A percentile compares a stretch with the other conserved stretches of the same genome.
Evolutionary conservation across 1,140 invertebrate species (phyloP).

Genomic region (Leptinotarsa defecta): DNA sequence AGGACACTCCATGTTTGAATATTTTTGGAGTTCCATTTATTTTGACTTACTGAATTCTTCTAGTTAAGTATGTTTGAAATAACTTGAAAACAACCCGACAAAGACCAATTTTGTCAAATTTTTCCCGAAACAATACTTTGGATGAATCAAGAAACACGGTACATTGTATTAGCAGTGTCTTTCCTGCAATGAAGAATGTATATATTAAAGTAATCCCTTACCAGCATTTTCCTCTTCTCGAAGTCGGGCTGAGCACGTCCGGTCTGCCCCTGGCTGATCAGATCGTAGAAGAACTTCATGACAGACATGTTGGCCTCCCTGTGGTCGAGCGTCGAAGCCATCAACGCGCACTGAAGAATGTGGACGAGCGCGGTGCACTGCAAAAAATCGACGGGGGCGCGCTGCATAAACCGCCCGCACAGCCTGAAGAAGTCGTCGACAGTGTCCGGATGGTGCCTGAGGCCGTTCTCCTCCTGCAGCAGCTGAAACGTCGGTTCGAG

Average conservation of each 20-base stretch:
- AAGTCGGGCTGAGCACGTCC: conserved; percentile 55
- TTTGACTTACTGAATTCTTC: too few species aligned
- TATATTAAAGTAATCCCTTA: conserved; percentile 48
- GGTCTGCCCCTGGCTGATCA: conserved; percentile 70
- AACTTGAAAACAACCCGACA: too few species aligned
- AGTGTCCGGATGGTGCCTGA: conserved; percentile 93
- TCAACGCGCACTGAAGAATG: conserved; percentile 81
- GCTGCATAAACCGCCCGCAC: conserved; percentile 79
- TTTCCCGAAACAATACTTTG: too few species aligned
- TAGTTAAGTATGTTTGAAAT: too few species aligned
- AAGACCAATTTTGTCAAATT: too few species aligned
- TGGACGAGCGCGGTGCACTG: conserved; percentile 71
- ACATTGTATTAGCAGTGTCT: too few species aligned
- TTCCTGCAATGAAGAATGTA: too few species aligned
- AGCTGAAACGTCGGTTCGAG: conserved; percentile 83
- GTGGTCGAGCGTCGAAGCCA: conserved; percentile 86
- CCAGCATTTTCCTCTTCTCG: conserved; percentile 59
- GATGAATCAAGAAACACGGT: too few species aligned
- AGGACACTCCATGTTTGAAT: too few species aligned
- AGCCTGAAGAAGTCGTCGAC: conserved; percentile 90
- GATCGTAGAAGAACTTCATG: conserved; percentile 89
- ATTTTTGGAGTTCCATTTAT: too few species aligned
- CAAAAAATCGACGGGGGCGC: conserved; percentile 80
- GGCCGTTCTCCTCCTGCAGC: conserved; percentile 74
- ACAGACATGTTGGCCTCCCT: conserved; percentile 94